Evolutionary conservation across 2,797 vertebrate genomes (phyloP), one percentile per base, ranked within the genome.

Genomic region (Rhabdophis nuchalis): DNA sequence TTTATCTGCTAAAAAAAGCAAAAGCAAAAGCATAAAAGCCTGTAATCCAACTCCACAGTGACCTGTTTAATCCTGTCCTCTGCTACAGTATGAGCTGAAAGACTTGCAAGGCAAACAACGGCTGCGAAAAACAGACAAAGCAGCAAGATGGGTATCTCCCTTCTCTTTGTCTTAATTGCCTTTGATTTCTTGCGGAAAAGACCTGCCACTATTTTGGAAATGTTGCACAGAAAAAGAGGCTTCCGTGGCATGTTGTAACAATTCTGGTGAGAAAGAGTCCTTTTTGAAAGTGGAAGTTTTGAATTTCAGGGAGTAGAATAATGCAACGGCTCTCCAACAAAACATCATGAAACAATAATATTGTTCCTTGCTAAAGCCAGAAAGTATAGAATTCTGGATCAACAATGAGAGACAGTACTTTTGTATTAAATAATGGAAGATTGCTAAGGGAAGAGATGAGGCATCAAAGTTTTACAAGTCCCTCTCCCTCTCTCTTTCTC

Each of bases 1-100:
- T 94, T 95, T 97, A 96, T 94, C 95, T 97, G 96, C 96, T 61
- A 93, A 97, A 96, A 96, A 95, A 94, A 91, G 46, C 90, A 91
- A 95, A 64, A 13, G 1, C 16, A 95, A 94, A 95, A 95, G 95
- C 32, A 68, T 18, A 61, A 96, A 96, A 93, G 93, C 50, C 92
- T 96, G 98, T 97, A 98, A 97, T 94, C 94, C 52, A 97, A 98
- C 96, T 94, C 96, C 86, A 0, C 36, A 4, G 90, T 94, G 96
- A 97, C 97, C 96, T 97, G 97, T 97, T 95, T 96, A 95, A 96
- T 97, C 97, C 97, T 98, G 97, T 97, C 96, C 95, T 92, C 68
- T 36, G 91, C 93, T 93, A 90, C 89, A 86, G 95, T 5, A 32
- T 56, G 95, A 94, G 94, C 93, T 96, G 96, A 97, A 97, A 96